phyloP scores from a whole-genome alignment of 1,140 invertebrate genomes.

The Spodoptera frugiperda region DNA sequence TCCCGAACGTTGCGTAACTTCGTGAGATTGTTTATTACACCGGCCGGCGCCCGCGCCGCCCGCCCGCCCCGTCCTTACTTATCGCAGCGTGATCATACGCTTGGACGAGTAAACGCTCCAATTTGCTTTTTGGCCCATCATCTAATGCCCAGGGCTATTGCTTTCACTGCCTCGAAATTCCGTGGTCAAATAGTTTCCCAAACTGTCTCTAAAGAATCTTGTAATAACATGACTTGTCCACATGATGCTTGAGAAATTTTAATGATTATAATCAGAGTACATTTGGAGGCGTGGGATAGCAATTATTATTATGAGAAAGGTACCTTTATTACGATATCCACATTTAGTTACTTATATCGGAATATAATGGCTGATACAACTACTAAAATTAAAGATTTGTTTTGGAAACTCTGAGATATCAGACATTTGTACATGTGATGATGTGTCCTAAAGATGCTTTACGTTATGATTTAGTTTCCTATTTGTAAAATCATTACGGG shows the following conservation, averaged over 20 bases:
- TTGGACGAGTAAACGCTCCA: slow-evolving; percentile 73
- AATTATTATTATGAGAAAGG: background rate
- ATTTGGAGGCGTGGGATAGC: background rate
- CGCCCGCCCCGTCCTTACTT: background rate
- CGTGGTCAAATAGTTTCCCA: background rate
- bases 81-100: slow-evolving; percentile 69
- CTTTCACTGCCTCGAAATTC: slow-evolving; percentile 62
- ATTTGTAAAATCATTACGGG: too few relatives aligned
- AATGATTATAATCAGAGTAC: slow-evolving; percentile 12
- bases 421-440: too few relatives aligned
- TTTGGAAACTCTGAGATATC: too few relatives aligned
- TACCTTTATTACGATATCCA: background rate
- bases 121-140: slow-evolving; percentile 57
- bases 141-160: slow-evolving; percentile 51
- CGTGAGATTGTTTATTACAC: slow-evolving; percentile 62
- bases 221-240: background rate
- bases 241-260: background rate
- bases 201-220: slow-evolving; percentile 2
- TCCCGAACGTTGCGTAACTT: slow-evolving; percentile 75
- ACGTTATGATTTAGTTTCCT: too few relatives aligned
- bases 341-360: too few relatives aligned
- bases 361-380: too few relatives aligned
- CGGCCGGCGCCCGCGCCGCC: slow-evolving; percentile 22
- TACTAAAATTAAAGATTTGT: too few relatives aligned
- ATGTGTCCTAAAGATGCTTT: too few relatives aligned